phyloP scores from a whole-genome alignment of 2,797 vertebrate genomes.

The Anabacerthia variegaticeps region DNA sequence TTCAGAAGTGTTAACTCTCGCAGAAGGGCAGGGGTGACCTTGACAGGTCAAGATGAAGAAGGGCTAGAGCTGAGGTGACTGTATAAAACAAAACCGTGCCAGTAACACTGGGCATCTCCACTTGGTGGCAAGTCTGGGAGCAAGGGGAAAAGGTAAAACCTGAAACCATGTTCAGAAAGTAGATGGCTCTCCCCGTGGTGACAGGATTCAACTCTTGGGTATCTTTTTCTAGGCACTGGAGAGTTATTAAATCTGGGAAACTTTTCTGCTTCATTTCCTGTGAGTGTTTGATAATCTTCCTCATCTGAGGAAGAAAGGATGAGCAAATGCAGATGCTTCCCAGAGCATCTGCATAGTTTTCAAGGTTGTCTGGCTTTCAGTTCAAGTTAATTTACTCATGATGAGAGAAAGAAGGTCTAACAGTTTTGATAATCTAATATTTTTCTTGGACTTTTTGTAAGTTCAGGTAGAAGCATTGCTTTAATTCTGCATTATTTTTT shows the following conservation, averaged over 20 bases:
- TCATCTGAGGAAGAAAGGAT: background rate
- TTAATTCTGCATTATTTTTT: background rate
- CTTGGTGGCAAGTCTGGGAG: background rate
- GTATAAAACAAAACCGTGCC: background rate
- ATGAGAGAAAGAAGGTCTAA: background rate
- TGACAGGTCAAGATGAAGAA: background rate
- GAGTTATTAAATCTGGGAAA: background rate
- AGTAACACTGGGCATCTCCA: background rate
- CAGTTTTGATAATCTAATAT: background rate
- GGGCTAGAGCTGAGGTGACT: background rate
- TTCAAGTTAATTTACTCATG: background rate
- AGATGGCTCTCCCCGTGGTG: background rate
- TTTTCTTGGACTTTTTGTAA: background rate
- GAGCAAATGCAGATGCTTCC: background rate
- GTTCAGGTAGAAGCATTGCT: background rate
- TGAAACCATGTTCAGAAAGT: background rate
- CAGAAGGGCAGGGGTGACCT: background rate
- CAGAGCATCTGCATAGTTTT: conserved; percentile 1
- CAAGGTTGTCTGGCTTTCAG: conserved; percentile 5
- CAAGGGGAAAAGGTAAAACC: background rate
- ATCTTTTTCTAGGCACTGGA: background rate
- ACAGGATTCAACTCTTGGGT: background rate
- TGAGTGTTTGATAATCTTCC: background rate
- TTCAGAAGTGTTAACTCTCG: background rate
- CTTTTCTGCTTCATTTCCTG: background rate